Base-by-base conservation (phyloP, 2,888 invertebrate genomes). In the Spialia ferax region DNA sequence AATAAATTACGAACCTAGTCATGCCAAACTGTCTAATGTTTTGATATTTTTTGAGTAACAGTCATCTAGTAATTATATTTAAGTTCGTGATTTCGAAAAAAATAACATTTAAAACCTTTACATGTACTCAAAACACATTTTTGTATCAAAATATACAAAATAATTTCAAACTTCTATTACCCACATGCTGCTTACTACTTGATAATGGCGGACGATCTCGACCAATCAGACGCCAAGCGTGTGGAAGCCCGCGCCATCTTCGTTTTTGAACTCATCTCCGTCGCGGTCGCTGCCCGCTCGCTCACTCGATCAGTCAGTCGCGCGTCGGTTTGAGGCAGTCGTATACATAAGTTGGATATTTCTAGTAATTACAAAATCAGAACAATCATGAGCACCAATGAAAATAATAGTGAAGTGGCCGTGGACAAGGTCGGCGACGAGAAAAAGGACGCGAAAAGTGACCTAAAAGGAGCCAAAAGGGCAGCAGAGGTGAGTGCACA, bases 401-500 rank as follows among this genome's bases (percentile, higher is more conserved):
- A 97, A 94, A 97, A 96, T 94, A 97, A 96, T 95, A 94, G 95
- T 87, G 97, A 97, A 94, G 97, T 97, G 93, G 97, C 96, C 82
- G 96, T 97, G 78, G 97, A 97, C 94, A 97, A 97, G 95, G 95
- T 95, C 87, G 97, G 96, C 86, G 97, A 97, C 85, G 97, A 97
- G 94, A 95, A 95, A 86, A 93, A 95, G 77, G 78, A 97, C 87
- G 95, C 96, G 68, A 97, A 97, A 95, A 96, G 96, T 93, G 97
- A 97, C 87, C 94, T 97, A 86, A 97, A 97, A 94, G 97, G 97
- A 94, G 96, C 96, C 87, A 97, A 97, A 95, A 96, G 97, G 95
- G 96, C 97, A 94, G 97, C 97, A 84, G 97, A 97, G 96, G 97
- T 97, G 93, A 96, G 97, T 95, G 84, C 88, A 93, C 93, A 93